These are phyloP conservation scores for Nemoura dubitans DNA, from an alignment of 2,888 invertebrate species.

Conservation along the genomic window DNA sequence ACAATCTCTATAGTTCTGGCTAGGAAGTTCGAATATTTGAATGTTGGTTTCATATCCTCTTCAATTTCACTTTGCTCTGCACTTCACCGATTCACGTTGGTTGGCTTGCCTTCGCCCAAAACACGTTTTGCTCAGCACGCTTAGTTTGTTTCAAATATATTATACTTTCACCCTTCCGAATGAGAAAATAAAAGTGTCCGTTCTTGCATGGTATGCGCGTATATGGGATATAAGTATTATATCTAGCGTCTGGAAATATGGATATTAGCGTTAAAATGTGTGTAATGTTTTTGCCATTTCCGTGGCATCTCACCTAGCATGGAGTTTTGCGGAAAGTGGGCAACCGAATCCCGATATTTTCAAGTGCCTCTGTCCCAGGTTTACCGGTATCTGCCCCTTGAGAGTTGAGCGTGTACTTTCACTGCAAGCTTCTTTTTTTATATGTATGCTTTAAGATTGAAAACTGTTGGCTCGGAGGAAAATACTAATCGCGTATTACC, in stretches of 20 bases:
- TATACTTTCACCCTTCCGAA: not conserved
- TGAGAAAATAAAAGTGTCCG: slow-evolving; percentile 1
- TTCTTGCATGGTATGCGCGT: not conserved
- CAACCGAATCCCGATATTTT: not conserved
- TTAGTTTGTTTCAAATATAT: slow-evolving; percentile 12
- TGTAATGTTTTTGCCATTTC: slow-evolving; percentile 12
- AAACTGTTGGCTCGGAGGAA: not conserved
- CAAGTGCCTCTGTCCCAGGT: not conserved
- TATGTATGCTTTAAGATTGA: not conserved
- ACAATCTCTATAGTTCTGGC: not conserved
- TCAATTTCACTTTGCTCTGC: not conserved
- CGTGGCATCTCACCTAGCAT: not conserved
- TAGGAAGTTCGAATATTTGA: slow-evolving; percentile 7
- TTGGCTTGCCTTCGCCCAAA: not conserved
- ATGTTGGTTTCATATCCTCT: not conserved
- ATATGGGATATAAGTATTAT: not conserved
- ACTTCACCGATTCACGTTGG: not conserved
- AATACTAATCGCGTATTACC: no score
- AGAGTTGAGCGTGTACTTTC: not conserved
- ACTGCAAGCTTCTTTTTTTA: not conserved
- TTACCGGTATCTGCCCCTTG: not conserved
- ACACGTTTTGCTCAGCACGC: not conserved
- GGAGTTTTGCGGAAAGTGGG: not conserved
- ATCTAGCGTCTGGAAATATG: not conserved
- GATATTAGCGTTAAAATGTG: not conserved